Base-by-base conservation (phyloP, 2,113 vertebrate species). In the Micromys minutus region DNA sequence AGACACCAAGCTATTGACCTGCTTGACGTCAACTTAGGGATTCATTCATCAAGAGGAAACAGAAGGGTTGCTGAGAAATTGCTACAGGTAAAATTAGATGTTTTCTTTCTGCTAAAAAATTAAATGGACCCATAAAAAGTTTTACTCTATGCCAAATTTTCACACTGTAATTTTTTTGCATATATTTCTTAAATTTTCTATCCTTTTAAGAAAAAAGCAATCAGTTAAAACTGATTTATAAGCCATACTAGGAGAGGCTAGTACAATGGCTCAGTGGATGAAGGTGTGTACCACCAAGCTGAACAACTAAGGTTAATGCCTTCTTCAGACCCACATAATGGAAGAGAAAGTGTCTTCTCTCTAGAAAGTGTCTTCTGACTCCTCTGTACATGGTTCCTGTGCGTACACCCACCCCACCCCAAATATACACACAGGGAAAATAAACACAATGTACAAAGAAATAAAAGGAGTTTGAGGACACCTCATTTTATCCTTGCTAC, bases 401-500 rank as follows among this genome's bases (percentile, higher is more conserved):
- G 36, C 47, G 59, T 47, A 9, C 9, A 36, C 42, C 4, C 39
- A 84, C 29, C 29, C 3, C 29, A 12, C 83, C 16, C 24, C 80
- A 36, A 79, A 31, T 42, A 85, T 31, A 34, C 42, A 45, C 42
- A 65, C 29, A 34, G 4, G 31, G 31, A 67, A 85, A 65, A 21
- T 63, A 57, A 63, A 84, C 13, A 19, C 31, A 47, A 34, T 11
- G 7, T 29, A 45, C 47, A 85, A 36, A 52, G 42, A 94, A 85
- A 61, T 85, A 89, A 11, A 4, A 45, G 57, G 55, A 91, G 22
- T 55, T 87, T 91, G 52, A 93, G 34, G 52, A 61, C 22, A 15
- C 26, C 31, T 87, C 65, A 84, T 88, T 95, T 96, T 81, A 92
- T 90, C 4, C 93, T 93, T 97, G 75, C 24, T 79, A 34, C 80